Evolutionary conservation across 1,140 invertebrate genomes (phyloP).

Genomic region (Drosophila busckii): DNA sequence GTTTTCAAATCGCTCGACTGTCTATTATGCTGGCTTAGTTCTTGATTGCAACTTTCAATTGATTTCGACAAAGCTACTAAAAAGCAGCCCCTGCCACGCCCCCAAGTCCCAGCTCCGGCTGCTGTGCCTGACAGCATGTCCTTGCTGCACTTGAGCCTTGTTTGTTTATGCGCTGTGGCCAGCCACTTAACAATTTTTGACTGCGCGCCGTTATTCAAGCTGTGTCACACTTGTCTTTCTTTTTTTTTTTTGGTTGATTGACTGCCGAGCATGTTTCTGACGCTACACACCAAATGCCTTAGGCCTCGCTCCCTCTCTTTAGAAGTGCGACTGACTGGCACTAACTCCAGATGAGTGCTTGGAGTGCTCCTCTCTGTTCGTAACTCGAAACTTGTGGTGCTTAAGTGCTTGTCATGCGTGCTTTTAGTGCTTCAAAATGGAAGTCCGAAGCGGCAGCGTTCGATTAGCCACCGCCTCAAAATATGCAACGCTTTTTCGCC

Average conservation of each 20-base stretch:
- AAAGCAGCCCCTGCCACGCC: too few relatives aligned
- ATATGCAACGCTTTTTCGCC: slow-evolving; percentile 21
- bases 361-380: slow-evolving; percentile 1
- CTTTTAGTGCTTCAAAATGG: too few relatives aligned
- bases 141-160: slow-evolving; percentile 2
- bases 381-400: slow-evolving; percentile 7
- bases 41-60: slow-evolving; percentile 26
- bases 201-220: slow-evolving; percentile 42
- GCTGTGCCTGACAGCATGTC: too few relatives aligned
- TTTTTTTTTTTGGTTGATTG: slow-evolving; percentile 25
- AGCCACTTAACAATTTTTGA: slow-evolving; percentile 59
- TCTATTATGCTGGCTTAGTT: slow-evolving; percentile 30
- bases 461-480: slow-evolving; percentile 15
- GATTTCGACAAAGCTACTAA: slow-evolving; percentile 23
- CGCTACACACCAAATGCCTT: slow-evolving; percentile 17
- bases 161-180: slow-evolving; percentile 32
- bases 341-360: slow-evolving; percentile 15
- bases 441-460: too few relatives aligned
- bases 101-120: too few relatives aligned
- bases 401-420: slow-evolving; percentile 9
- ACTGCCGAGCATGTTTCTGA: slow-evolving; percentile 33
- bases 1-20: slow-evolving; percentile 1
- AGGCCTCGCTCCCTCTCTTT: slow-evolving; percentile 9
- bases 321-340: slow-evolving; percentile 12
- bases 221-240: slow-evolving; percentile 7